phyloP scores from a whole-genome alignment of 2,888 invertebrate genomes.

The Trissolcus japonicus region DNA sequence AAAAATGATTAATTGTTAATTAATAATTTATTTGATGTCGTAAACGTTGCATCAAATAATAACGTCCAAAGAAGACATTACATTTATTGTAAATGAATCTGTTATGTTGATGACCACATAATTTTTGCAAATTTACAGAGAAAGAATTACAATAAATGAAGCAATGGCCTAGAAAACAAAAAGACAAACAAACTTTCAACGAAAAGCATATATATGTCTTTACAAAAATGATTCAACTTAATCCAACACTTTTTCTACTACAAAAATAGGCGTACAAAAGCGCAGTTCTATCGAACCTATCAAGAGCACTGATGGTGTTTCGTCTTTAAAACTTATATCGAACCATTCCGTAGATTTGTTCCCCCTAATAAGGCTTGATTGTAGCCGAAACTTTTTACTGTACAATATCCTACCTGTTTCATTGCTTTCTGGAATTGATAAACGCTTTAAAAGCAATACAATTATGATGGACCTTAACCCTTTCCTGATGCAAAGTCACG shows the following conservation, averaged over 20 bases:
- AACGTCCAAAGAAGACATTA: too few species aligned
- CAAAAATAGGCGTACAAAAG: constrained; percentile 3
- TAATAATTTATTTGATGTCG: too few species aligned
- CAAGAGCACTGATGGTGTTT: constrained; percentile 33
- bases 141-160: constrained; percentile 41
- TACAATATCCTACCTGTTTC: not conserved
- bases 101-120: constrained; percentile 11
- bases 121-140: constrained; percentile 30
- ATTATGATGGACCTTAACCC: not conserved
- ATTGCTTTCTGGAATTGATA: constrained; percentile 5
- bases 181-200: constrained; percentile 26
- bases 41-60: too few species aligned
- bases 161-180: constrained; percentile 39
- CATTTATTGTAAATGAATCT: constrained; percentile 14
- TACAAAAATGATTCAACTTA: constrained; percentile 30
- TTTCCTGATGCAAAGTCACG: not conserved
- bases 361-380: not conserved
- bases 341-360: too few species aligned
- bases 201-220: constrained; percentile 39
- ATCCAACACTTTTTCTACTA: constrained; percentile 38
- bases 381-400: constrained; percentile 7
- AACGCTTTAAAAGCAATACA: constrained; percentile 14
- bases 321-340: constrained; percentile 12
- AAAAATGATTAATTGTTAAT: too few species aligned
- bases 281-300: constrained; percentile 21